Conservation (phyloP, 2,888 invertebrate genomes). For the Cryptops parisi region DNA sequence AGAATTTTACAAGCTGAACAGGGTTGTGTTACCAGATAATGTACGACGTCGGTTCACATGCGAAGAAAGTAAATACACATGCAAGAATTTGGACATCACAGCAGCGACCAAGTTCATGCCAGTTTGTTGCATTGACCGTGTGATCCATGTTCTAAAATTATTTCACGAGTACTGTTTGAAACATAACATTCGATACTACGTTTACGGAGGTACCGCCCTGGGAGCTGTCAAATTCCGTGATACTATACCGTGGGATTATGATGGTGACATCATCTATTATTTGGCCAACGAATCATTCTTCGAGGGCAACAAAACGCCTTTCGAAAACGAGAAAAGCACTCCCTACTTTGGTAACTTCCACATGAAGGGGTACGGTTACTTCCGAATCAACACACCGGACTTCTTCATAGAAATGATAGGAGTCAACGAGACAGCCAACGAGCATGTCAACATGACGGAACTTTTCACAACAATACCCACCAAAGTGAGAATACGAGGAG, state of each 20-base stretch:
- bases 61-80: slow-evolving; percentile 20
- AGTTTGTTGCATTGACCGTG: slow-evolving; percentile 24
- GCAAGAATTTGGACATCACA: slow-evolving; percentile 16
- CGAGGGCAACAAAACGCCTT: not conserved
- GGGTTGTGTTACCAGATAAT: slow-evolving; percentile 5
- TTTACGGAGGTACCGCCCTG: slow-evolving; percentile 26
- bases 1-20: not conserved
- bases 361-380: not conserved
- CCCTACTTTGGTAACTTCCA: slow-evolving; percentile 1
- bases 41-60: slow-evolving; percentile 18
- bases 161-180: slow-evolving; percentile 22
- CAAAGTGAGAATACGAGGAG: slow-evolving; percentile 23
- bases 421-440: slow-evolving; percentile 24
- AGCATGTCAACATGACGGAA: slow-evolving; percentile 8
- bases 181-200: slow-evolving; percentile 24
- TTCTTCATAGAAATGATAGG: slow-evolving; percentile 26
- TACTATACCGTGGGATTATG: slow-evolving; percentile 29
- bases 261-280: slow-evolving; percentile 22
- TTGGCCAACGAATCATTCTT: not conserved
- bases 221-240: slow-evolving; percentile 30
- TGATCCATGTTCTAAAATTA: slow-evolving; percentile 22
- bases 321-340: not conserved
- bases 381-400: slow-evolving; percentile 19
- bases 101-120: slow-evolving; percentile 19
- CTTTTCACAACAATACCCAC: slow-evolving; percentile 22